Conservation (phyloP, 2,113 vertebrate genomes). For the Triplophysa tibetana region DNA sequence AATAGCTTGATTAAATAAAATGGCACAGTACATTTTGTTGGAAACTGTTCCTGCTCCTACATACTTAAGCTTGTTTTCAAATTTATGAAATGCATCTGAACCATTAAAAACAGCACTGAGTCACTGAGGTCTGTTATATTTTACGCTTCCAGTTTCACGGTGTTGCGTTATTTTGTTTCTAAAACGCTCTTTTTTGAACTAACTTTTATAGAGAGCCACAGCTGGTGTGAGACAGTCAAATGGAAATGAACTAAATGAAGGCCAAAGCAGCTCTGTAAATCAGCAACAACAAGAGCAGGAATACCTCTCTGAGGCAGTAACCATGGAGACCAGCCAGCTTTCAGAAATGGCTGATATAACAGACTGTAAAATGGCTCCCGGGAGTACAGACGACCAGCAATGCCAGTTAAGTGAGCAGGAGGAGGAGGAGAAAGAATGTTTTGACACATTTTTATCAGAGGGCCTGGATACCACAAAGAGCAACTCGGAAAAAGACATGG, state of each 20-base stretch:
- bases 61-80: not conserved
- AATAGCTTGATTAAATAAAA: slow-evolving; percentile 34
- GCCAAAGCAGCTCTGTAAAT: slow-evolving; percentile 47
- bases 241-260: slow-evolving; percentile 54
- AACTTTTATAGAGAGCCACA: slow-evolving; percentile 56
- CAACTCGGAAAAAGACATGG: not conserved
- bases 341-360: slow-evolving; percentile 47
- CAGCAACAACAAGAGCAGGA: slow-evolving; percentile 55
- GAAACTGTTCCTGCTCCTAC: slow-evolving; percentile 9
- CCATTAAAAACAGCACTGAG: not conserved
- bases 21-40: slow-evolving; percentile 11
- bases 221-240: slow-evolving; percentile 55
- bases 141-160: not conserved
- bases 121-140: not conserved
- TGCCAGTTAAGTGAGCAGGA: slow-evolving; percentile 19
- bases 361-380: slow-evolving; percentile 56
- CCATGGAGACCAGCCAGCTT: slow-evolving; percentile 58
- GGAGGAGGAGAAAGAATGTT: slow-evolving; percentile 31
- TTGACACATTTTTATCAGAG: slow-evolving; percentile 36
- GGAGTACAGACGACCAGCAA: slow-evolving; percentile 50
- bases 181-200: slow-evolving; percentile 25
- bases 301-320: slow-evolving; percentile 52
- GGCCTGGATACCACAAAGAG: slow-evolving; percentile 39
- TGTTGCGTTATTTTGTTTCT: slow-evolving; percentile 12
- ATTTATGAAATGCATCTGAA: not conserved